phyloP scores from a whole-genome alignment of 1,140 invertebrate genomes.

The Oppia nitens region DNA sequence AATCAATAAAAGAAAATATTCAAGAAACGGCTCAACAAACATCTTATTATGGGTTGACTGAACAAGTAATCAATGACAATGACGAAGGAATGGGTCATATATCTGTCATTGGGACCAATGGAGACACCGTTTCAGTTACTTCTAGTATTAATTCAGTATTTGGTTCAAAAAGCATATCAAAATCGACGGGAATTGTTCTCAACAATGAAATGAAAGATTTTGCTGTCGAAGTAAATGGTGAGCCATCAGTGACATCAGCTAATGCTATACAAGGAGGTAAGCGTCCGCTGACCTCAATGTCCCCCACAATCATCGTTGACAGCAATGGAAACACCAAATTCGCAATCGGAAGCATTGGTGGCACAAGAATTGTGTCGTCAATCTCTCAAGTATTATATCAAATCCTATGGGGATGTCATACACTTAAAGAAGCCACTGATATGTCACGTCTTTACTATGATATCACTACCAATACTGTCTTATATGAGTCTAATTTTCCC shows the following conservation, averaged over 20 bases:
- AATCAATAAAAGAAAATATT: background rate
- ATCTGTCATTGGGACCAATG: conserved; percentile 60
- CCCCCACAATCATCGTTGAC: conserved; percentile 62
- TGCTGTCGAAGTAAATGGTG: conserved; percentile 53
- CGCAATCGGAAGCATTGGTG: conserved; percentile 73
- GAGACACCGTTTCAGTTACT: conserved; percentile 83
- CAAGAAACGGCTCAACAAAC: background rate
- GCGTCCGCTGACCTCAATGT: conserved; percentile 76
- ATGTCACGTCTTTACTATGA: conserved; percentile 79
- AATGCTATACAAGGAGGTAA: conserved; percentile 47
- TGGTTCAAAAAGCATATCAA: conserved; percentile 28
- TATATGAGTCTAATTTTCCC: conserved; percentile 58
- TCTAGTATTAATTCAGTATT: conserved; percentile 70
- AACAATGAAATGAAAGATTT: conserved; percentile 96
- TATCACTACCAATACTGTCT: conserved; percentile 57
- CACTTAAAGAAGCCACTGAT: conserved; percentile 74
- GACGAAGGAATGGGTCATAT: conserved; percentile 80
- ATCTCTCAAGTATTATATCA: conserved; percentile 58
- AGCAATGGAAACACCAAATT: conserved; percentile 45
- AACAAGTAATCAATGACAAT: conserved; percentile 24
- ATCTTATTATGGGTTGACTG: background rate
- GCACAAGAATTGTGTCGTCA: conserved; percentile 68
- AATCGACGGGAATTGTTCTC: conserved; percentile 69
- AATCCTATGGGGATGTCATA: conserved; percentile 61
- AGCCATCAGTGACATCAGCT: conserved; percentile 56